A percentile compares a stretch with the other conserved stretches of the same genome.
Evolutionary conservation across 2,113 vertebrate genomes (phyloP).

Genomic region (Pogonocichla stellata): DNA sequence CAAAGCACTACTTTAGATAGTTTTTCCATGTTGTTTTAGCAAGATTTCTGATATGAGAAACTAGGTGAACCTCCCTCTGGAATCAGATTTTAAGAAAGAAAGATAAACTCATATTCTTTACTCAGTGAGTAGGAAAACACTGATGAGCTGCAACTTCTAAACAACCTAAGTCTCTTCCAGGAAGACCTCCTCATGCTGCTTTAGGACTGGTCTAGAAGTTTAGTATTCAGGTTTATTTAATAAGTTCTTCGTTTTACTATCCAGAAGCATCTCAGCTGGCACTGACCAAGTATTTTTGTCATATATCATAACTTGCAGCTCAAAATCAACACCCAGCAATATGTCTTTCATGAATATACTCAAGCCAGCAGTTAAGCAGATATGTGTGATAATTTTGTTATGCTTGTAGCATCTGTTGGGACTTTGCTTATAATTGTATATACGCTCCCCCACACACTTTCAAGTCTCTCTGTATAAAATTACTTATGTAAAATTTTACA

Average conservation of each 20-base stretch:
- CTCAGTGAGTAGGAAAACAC: background rate
- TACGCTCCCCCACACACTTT: rapidly evolving
- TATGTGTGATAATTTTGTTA: background rate
- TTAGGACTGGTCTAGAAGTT: background rate
- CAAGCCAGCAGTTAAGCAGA: background rate
- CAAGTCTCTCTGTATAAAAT: background rate
- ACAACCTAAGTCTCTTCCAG: background rate
- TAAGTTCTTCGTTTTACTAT: background rate
- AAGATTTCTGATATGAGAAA: background rate
- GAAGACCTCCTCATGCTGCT: background rate
- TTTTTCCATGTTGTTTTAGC: background rate
- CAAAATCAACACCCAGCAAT: background rate
- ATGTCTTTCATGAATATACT: background rate
- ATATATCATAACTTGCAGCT: background rate
- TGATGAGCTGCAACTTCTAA: background rate
- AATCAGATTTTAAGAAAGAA: background rate
- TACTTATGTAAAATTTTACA: background rate
- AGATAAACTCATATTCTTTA: background rate
- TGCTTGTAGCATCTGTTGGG: background rate
- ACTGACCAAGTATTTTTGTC: background rate
- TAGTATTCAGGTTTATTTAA: background rate
- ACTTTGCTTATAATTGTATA: background rate
- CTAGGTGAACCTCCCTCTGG: background rate
- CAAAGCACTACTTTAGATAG: background rate
- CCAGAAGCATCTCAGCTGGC: background rate